Conservation (phyloP, 2,888 invertebrate genomes). For the Keiferia lycopersicella region DNA sequence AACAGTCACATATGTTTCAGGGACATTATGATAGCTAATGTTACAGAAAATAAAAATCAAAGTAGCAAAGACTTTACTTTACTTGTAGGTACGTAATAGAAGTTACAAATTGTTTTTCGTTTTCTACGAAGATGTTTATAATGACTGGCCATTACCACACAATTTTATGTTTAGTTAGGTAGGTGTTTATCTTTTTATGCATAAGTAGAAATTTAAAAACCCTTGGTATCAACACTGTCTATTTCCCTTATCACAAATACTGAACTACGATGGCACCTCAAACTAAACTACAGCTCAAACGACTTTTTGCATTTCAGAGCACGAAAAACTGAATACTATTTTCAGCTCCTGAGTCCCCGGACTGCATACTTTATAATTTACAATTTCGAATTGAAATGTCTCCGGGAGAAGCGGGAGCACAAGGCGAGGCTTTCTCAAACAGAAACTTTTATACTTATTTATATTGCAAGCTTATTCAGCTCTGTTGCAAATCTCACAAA, state of each 20-base stretch:
- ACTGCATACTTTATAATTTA: conserved; percentile 9
- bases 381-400: conserved; percentile 4
- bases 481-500: conserved; percentile 1
- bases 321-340: conserved; percentile 6
- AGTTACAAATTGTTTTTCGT: too few relatives aligned
- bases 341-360: neutral
- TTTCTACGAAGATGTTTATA: too few relatives aligned
- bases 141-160: too few relatives aligned
- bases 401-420: neutral
- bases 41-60: too few relatives aligned
- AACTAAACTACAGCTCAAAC: neutral
- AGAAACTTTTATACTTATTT: conserved; percentile 5
- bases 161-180: too few relatives aligned
- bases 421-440: neutral
- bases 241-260: too few relatives aligned
- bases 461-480: conserved; percentile 10
- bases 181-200: too few relatives aligned
- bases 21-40: too few relatives aligned
- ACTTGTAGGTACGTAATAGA: too few relatives aligned
- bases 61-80: too few relatives aligned
- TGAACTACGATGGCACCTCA: neutral
- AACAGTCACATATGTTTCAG: neutral
- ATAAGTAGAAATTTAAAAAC: too few relatives aligned
- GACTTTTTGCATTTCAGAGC: neutral
- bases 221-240: too few relatives aligned